Conservation (phyloP, 2,113 vertebrate species). For the Donacobius atricapilla region DNA sequence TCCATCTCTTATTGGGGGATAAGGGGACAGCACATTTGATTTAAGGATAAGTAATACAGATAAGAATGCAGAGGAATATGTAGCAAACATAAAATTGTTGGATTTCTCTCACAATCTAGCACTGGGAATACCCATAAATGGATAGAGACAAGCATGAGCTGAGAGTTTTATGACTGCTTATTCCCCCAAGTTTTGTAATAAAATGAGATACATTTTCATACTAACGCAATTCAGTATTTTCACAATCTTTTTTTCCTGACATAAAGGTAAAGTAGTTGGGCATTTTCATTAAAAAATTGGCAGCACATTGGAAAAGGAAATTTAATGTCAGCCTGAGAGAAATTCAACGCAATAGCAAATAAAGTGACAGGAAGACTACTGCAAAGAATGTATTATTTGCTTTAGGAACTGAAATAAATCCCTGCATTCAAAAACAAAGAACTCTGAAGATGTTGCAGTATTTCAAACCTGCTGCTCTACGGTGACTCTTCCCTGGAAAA, state of each 20-base stretch:
- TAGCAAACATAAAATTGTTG: background rate
- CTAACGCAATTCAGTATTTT: background rate
- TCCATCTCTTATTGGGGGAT: background rate
- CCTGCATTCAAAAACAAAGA: background rate
- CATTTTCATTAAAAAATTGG: background rate
- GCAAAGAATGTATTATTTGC: background rate
- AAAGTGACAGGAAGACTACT: background rate
- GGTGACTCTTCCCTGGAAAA: background rate
- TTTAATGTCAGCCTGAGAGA: background rate
- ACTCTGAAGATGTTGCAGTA: background rate
- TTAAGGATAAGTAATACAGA: background rate
- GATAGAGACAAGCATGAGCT: background rate
- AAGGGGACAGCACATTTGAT: background rate
- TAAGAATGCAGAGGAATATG: background rate
- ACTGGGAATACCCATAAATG: background rate
- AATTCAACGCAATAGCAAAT: background rate
- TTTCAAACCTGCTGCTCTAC: background rate
- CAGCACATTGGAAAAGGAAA: background rate
- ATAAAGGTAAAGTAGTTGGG: background rate
- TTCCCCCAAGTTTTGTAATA: background rate
- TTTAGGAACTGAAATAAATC: background rate
- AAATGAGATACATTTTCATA: background rate
- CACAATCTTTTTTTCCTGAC: background rate
- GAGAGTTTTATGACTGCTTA: background rate
- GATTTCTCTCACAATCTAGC: background rate